Percentiles rank a stretch among this genome's conserved stretches.
These are phyloP conservation scores for Eristalis arbustorum DNA, from an alignment of 2,888 invertebrate genomes.

Conservation along the genomic window DNA sequence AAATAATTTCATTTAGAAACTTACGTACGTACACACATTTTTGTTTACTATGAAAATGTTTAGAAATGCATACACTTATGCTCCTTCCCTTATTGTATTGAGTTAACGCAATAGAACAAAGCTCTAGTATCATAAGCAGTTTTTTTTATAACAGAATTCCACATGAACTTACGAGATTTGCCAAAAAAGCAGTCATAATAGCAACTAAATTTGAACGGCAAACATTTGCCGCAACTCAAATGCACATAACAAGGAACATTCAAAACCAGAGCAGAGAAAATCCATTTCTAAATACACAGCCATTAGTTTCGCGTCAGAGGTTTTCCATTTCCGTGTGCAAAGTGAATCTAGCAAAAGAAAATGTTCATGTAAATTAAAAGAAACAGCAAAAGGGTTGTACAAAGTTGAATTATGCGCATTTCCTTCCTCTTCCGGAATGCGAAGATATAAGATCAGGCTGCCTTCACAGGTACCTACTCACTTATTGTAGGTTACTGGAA, in stretches of 20 bases:
- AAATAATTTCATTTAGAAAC: too few relatives aligned
- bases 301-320: conserved; percentile 43
- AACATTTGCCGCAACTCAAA: background rate
- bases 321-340: conserved; percentile 27
- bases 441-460: conserved; percentile 3
- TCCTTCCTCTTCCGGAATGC: conserved; percentile 15
- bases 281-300: conserved; percentile 38
- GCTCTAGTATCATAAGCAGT: background rate
- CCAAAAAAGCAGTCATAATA: conserved; percentile 8
- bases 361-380: conserved; percentile 4
- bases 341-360: background rate
- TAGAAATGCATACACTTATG: too few relatives aligned
- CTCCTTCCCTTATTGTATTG: too few relatives aligned
- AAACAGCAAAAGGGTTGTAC: conserved; percentile 55
- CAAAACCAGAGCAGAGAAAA: conserved; percentile 6
- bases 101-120: background rate
- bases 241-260: background rate
- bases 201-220: background rate
- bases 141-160: background rate
- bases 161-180: background rate
- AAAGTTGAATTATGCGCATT: conserved; percentile 41
- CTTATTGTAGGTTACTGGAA: background rate
- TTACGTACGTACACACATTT: too few relatives aligned
- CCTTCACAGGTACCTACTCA: conserved; percentile 22
- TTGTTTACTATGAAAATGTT: too few relatives aligned